These are phyloP conservation scores for Mustela nigripes DNA, from an alignment of 2,113 vertebrate genomes.

Conservation along the genomic window DNA sequence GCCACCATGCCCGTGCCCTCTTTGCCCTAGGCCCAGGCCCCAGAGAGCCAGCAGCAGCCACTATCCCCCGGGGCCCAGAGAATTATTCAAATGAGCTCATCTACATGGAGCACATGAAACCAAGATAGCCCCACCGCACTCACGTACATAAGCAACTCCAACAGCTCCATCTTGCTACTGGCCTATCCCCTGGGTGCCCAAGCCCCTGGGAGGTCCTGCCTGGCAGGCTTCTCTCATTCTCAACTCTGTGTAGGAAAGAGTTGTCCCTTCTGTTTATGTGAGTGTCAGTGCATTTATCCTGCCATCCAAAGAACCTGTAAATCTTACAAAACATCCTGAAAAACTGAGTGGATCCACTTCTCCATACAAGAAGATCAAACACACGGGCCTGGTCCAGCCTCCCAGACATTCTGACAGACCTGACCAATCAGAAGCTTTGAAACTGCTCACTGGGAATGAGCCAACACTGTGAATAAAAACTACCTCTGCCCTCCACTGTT, in stretches of 20 bases:
- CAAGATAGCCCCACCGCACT: no score
- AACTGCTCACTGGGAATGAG: not conserved
- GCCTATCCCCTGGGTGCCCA: not conserved
- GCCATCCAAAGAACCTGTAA: not conserved
- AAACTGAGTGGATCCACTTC: not conserved
- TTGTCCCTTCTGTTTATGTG: not conserved
- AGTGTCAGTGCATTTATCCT: not conserved
- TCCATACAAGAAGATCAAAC: not conserved
- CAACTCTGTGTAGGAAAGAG: not conserved
- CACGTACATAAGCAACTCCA: fast-evolving
- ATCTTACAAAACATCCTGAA: not conserved
- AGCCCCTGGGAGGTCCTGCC: not conserved
- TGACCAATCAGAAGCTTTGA: not conserved
- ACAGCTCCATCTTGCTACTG: not conserved
- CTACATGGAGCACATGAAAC: not conserved
- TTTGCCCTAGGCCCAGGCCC: not conserved
- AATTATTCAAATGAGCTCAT: not conserved
- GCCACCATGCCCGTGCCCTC: not conserved
- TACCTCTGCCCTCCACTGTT: fast-evolving
- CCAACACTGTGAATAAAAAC: not conserved
- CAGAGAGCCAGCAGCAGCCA: not conserved
- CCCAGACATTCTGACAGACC: not conserved
- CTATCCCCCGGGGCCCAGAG: not conserved
- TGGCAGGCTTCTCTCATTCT: not conserved
- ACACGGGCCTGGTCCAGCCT: not conserved